phyloP scores from a whole-genome alignment of 2,113 vertebrate species.

The Stigmatopora argus region DNA sequence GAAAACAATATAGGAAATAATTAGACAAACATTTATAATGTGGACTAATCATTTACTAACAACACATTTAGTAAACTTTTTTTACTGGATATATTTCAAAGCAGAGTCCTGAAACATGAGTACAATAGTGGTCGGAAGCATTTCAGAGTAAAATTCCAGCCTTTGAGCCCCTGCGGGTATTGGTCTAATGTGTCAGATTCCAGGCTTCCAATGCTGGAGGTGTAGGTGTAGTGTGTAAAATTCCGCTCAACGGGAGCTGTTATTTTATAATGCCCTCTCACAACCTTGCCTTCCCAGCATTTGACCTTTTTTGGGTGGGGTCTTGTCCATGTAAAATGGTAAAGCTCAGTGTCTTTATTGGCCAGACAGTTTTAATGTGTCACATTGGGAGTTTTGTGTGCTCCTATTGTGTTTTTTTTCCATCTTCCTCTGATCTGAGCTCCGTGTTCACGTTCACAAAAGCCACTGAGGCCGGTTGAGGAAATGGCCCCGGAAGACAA shows the following conservation, averaged over 20 bases:
- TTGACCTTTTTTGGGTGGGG: not conserved
- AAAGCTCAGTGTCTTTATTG: too few species aligned
- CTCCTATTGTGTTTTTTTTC: too few species aligned
- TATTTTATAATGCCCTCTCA: constrained; percentile 2
- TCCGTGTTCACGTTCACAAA: not conserved
- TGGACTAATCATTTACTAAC: not conserved
- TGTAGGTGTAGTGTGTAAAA: constrained; percentile 62
- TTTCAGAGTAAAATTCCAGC: constrained; percentile 43
- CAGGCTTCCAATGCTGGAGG: constrained; percentile 43
- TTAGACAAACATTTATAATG: not conserved
- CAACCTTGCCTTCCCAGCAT: constrained; percentile 7
- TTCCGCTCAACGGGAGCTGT: constrained; percentile 36
- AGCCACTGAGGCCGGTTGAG: not conserved
- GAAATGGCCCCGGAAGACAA: constrained; percentile 5
- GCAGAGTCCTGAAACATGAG: constrained; percentile 17
- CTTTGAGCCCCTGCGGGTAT: constrained; percentile 34
- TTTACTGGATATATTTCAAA: constrained; percentile 12
- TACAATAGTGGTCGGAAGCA: not conserved
- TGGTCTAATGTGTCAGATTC: constrained; percentile 54
- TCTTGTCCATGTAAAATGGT: too few species aligned
- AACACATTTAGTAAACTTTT: not conserved
- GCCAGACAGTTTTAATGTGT: too few species aligned
- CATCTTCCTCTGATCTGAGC: not conserved
- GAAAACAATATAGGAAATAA: not conserved
- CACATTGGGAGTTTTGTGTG: too few species aligned